Conservation (phyloP, 2,113 vertebrate genomes). For the Gadus macrocephalus region DNA sequence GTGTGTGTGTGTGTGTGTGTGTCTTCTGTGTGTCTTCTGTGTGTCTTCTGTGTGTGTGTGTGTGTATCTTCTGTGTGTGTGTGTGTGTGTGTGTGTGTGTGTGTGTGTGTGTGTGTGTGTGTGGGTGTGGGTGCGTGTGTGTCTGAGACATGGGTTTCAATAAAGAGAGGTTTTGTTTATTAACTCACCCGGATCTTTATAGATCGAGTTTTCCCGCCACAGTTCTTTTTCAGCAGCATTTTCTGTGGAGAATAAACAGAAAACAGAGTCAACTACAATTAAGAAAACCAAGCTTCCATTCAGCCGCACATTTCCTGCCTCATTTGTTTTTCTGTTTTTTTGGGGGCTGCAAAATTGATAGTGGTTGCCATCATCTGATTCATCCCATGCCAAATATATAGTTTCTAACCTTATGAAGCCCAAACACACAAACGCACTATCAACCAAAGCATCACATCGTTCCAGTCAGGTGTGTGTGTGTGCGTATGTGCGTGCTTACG, state of each 20-base stretch:
- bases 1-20: background rate
- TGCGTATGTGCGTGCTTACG: no score
- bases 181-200: slow-evolving; percentile 82
- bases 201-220: slow-evolving; percentile 81
- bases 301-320: no score
- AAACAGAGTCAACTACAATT: background rate
- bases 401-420: no score
- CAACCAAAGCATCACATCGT: background rate
- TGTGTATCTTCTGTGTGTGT: slow-evolving; percentile 9
- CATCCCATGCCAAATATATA: no score
- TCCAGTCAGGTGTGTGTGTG: no score
- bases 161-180: background rate
- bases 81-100: background rate
- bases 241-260: slow-evolving; percentile 66
- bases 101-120: background rate
- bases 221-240: slow-evolving; percentile 89
- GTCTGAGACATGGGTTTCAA: background rate
- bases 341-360: no score
- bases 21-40: slow-evolving; percentile 12
- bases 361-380: no score
- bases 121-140: slow-evolving; percentile 5
- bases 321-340: no score
- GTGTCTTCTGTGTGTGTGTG: slow-evolving; percentile 10
- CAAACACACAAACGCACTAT: no score
- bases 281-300: no score